Evolutionary conservation across 2,888 invertebrate genomes (phyloP), one percentile per base, ranked within the genome.

Genomic region (Platycheirus rosarum): DNA sequence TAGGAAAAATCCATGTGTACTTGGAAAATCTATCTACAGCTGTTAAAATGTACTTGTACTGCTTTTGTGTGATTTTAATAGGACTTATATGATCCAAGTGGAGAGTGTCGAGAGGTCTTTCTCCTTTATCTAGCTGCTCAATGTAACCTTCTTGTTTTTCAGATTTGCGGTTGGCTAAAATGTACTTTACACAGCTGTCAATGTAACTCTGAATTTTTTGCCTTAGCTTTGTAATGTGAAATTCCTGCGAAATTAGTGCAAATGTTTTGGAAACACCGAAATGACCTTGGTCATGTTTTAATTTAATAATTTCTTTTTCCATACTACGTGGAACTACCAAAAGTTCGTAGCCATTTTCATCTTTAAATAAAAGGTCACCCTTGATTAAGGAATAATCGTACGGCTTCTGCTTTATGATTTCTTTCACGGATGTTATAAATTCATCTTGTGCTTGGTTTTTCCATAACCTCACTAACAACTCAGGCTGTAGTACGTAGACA

Each of bases 21-120:
- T 88, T 88, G 0, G 86, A 87, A 57, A 87, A 89, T 1, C 75
- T 87, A 82, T 89, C 88, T 0, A 88, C 68, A 0, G 88, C 65
- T 0, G 87, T 86, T 0, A 89, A 84, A 0, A 89, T 86, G 49
- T 89, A 85, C 53, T 87, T 87, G 40, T 73, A 63, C 2, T 53
- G 51, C 9, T 35, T 23, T 3, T 13, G n/a, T 14, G 69, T 69
- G 4, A 26, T 8, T 11, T 42, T 37, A 2, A 53, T 14, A 2
- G 46, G 53, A 1, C 66, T 60, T 8, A 71, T n/a, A 46, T 69
- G 76, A 16, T 76, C 69, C 6, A 76, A 26, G 20, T 77, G 77
- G 11, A 37, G 48, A 0, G 75, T 75, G 9, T 63, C 16, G 1
- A 51, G 35, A 14, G 66, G 51, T 46, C 1, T 7, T 11, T 57